Percentiles rank a stretch among this genome's conserved stretches.
phyloP scores from a whole-genome alignment of 1,140 invertebrate species.

The Heliothis subflexa region DNA sequence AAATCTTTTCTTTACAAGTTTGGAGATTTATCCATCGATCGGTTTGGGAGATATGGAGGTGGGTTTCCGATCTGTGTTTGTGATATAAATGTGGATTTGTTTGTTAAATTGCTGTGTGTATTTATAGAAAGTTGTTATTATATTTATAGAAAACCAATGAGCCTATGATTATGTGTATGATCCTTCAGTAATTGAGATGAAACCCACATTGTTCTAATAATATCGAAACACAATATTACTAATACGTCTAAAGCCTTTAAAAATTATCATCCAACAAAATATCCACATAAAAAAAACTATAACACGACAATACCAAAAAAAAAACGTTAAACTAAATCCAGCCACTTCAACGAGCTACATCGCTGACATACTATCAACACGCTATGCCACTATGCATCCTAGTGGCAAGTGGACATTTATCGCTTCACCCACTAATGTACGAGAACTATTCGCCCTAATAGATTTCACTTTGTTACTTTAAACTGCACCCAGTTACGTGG shows the following conservation, averaged over 20 bases:
- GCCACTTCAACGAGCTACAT: not conserved
- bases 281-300: too few species aligned
- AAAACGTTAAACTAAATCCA: not conserved
- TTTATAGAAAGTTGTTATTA: too few species aligned
- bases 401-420: conserved; percentile 65
- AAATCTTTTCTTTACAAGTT: conserved; percentile 37
- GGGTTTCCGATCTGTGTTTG: not conserved
- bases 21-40: conserved; percentile 8
- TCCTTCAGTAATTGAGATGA: too few species aligned
- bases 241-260: too few species aligned
- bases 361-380: not conserved
- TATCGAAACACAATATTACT: too few species aligned
- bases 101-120: not conserved
- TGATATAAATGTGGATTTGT: not conserved
- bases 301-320: too few species aligned
- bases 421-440: conserved; percentile 69
- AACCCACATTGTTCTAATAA: too few species aligned
- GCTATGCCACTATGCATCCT: conserved; percentile 14
- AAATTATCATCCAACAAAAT: too few species aligned
- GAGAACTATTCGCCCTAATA: conserved; percentile 70
- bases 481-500: conserved; percentile 64
- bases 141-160: too few species aligned
- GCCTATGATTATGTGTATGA: too few species aligned
- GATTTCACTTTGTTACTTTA: conserved; percentile 72
- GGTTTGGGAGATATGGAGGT: not conserved